Evolutionary conservation across 2,113 vertebrate genomes (phyloP), one percentile per base, ranked within the genome.

Genomic region (Phylloscopus trochiloides): DNA sequence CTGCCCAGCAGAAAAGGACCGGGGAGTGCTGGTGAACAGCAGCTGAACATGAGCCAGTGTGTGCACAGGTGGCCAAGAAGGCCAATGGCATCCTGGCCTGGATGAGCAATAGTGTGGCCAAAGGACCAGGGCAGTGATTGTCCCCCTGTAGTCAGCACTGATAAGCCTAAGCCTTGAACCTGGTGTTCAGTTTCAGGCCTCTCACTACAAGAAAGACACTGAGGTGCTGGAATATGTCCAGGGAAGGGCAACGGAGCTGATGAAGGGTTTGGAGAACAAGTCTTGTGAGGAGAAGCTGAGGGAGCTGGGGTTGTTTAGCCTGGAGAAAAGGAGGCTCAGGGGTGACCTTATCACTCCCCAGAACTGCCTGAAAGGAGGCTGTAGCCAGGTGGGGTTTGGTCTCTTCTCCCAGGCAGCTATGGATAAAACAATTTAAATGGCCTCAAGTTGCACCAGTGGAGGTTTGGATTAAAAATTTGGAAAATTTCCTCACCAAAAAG

Each of bases 141-240:
- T 26, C 29, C 19, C 20, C 7, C 42, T 34, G 42, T 26, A 26
- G 14, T 42, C 1, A 3, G 25, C 5, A 62, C 17, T 26, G 20
- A 2, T 16, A 3, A 42, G 50, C 20, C 11, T 10, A 55, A 0
- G 3, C 7, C 43, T 65, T 0, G 0, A 65, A 65, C 3, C 12
- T 1, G 1, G 17, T 42, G 21, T 4, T 50, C 50, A 50, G 36
- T 65, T 55, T 65, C 10, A 42, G 43, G 50, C 21, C 14, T 14
- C 58, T 19, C 50, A 58, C 20, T 12, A 24, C 18, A 19, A 4
- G 10, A 88, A 48, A 20, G 50, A 43, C 18, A 43, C 1, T 65
- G 42, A 65, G 43, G 18, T 50, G 20, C 43, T 72, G 32, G 36
- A 72, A 32, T 5, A 1, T 5, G 25, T 80, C 51, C 51, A 43